Conservation (phyloP, 1,140 invertebrate species). For the Stegodyphus dumicola region DNA sequence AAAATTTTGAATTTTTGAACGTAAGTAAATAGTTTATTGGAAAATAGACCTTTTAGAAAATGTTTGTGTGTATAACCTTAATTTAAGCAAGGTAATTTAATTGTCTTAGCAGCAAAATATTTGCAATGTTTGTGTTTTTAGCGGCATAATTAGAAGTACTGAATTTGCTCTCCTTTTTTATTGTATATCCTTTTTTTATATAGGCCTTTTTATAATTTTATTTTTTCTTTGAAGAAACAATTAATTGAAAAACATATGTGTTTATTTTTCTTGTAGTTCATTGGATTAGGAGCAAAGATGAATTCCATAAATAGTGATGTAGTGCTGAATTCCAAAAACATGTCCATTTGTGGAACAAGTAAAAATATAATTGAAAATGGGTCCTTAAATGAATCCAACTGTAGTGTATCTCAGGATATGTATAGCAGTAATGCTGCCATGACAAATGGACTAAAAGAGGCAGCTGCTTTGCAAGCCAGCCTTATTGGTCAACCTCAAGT, state of each 20-base stretch:
- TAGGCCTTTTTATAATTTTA: neutral
- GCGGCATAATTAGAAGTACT: no score
- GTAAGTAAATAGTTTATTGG: no score
- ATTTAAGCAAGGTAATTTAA: no score
- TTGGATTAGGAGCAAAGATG: constrained; percentile 45
- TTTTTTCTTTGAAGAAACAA: neutral
- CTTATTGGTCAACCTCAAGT: constrained; percentile 60
- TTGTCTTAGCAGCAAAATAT: no score
- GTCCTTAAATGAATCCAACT: constrained; percentile 30
- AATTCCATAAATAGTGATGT: constrained; percentile 21
- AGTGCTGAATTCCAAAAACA: constrained; percentile 36
- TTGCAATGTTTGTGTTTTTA: no score
- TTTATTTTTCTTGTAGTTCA: constrained; percentile 33
- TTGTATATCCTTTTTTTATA: neutral
- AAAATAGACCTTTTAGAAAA: no score
- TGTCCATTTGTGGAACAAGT: neutral
- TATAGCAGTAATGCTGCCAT: constrained; percentile 48
- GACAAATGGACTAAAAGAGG: constrained; percentile 57
- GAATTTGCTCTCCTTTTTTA: no score
- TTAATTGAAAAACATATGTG: neutral
- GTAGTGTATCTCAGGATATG: constrained; percentile 40
- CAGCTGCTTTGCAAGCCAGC: constrained; percentile 52
- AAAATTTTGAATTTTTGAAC: no score
- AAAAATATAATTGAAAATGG: constrained; percentile 52
- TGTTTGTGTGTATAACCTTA: no score